Conservation (phyloP, 1,140 invertebrate genomes). For the Samia ricini region DNA sequence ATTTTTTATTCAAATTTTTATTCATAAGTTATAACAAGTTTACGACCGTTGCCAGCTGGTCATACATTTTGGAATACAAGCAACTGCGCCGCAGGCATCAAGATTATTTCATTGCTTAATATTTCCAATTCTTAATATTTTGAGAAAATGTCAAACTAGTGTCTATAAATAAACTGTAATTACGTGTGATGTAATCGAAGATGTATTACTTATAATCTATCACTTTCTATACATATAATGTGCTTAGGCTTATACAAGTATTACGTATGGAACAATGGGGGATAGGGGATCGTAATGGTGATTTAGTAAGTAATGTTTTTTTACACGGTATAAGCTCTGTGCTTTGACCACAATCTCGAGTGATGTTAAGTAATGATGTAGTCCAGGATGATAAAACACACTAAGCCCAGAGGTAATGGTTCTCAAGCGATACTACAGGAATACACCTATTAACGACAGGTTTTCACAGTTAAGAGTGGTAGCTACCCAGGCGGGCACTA, state of each 20-base stretch:
- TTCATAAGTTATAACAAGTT: background rate
- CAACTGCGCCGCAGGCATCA: background rate
- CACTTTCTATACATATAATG: background rate
- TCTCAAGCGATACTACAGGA: too few species aligned
- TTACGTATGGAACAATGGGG: too few species aligned
- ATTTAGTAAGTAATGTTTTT: too few species aligned
- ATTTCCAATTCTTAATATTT: constrained; percentile 6
- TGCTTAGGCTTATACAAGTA: background rate
- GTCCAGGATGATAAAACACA: too few species aligned
- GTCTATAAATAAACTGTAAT: background rate
- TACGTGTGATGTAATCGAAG: background rate
- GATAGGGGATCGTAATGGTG: too few species aligned
- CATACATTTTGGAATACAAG: background rate
- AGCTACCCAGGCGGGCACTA: too few species aligned
- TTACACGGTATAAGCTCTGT: too few species aligned
- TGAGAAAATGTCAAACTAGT: background rate
- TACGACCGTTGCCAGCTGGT: background rate
- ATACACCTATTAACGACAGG: too few species aligned
- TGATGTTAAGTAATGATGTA: too few species aligned
- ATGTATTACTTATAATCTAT: background rate
- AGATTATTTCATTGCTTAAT: background rate
- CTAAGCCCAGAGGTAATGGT: too few species aligned
- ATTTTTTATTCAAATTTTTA: background rate
- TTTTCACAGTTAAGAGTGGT: too few species aligned
- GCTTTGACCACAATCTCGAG: too few species aligned